These are phyloP conservation scores for Temnothorax nylanderi DNA, from an alignment of 1,140 invertebrate genomes.

Conservation along the genomic window DNA sequence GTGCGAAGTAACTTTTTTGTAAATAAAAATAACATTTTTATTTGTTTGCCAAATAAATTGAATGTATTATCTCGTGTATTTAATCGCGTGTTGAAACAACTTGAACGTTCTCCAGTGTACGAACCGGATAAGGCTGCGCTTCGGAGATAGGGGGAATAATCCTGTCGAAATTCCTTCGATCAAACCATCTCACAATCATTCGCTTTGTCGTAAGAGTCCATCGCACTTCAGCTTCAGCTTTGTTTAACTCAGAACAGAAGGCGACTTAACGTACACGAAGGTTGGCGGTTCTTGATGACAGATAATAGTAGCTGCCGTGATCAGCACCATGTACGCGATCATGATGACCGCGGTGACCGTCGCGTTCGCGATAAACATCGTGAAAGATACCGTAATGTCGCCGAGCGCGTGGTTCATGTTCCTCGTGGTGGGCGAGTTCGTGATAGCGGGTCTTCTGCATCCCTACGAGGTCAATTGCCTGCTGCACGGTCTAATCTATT, in stretches of 20 bases:
- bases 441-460: conserved; percentile 87
- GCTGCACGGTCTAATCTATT: conserved; percentile 87
- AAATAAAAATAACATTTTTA: not conserved
- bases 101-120: not conserved
- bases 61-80: not conserved
- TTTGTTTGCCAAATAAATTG: not conserved
- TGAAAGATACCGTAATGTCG: conserved; percentile 85
- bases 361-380: conserved; percentile 86
- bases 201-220: not conserved
- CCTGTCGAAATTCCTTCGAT: not conserved
- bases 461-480: conserved; percentile 88
- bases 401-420: conserved; percentile 87
- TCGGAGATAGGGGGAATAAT: not conserved
- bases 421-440: conserved; percentile 81
- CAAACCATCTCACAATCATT: not conserved
- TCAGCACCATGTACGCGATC: conserved; percentile 88
- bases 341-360: conserved; percentile 90
- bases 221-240: conserved; percentile 11
- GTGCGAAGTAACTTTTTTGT: too few relatives aligned
- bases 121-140: not conserved
- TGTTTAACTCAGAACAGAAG: not conserved
- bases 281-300: conserved; percentile 69
- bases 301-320: conserved; percentile 87
- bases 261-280: conserved; percentile 1
- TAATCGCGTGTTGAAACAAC: not conserved